These are phyloP conservation scores for Phyllotreta cruciferae DNA, from an alignment of 2,888 invertebrate genomes.

Conservation along the genomic window DNA sequence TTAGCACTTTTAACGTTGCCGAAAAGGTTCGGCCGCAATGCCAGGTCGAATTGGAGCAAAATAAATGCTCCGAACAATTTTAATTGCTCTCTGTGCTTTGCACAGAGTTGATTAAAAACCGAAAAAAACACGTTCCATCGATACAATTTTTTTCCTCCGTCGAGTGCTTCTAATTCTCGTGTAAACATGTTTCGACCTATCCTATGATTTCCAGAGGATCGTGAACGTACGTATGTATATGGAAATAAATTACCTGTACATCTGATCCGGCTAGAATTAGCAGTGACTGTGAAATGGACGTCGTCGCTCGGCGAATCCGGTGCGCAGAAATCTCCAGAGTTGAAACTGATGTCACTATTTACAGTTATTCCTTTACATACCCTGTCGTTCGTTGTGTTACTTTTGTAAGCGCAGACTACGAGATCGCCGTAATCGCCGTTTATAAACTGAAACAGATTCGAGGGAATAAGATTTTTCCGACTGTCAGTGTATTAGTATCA, in stretches of 20 bases:
- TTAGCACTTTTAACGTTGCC: no score
- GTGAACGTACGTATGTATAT: no score
- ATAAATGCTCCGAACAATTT: no score
- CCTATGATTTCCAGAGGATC: no score
- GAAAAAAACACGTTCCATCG: no score
- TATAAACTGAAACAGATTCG: constrained; percentile 51
- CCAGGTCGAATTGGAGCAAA: no score
- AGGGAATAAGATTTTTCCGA: constrained; percentile 8
- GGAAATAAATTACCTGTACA: constrained; percentile 64
- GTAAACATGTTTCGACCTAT: no score
- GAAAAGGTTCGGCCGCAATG: no score
- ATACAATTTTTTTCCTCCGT: no score
- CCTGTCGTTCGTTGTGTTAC: constrained; percentile 50
- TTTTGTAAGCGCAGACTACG: constrained; percentile 50
- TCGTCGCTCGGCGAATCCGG: constrained; percentile 53
- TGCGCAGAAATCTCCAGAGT: constrained; percentile 64
- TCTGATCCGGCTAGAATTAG: constrained; percentile 62
- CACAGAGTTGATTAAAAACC: no score
- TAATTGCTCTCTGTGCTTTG: no score
- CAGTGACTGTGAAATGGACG: constrained; percentile 63
- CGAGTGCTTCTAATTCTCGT: no score
- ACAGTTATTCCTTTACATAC: constrained; percentile 63
- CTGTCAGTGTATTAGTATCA: background rate
- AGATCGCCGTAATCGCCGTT: constrained; percentile 56
- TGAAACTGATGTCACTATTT: constrained; percentile 61